Conservation (phyloP, 2,113 vertebrate species). For the Pica pica region DNA sequence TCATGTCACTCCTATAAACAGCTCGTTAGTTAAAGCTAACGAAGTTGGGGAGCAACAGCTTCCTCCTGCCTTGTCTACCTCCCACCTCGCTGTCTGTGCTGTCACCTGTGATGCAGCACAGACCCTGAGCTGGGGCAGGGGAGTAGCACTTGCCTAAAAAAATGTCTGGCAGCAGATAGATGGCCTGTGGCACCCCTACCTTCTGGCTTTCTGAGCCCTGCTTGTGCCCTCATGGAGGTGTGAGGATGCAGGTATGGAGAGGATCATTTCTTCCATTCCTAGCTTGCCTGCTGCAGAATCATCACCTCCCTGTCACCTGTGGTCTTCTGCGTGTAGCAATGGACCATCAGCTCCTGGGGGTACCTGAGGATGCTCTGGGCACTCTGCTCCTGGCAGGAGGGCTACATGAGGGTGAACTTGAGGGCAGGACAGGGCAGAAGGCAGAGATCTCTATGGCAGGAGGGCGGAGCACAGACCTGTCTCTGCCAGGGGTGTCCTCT, state of each 20-base stretch:
- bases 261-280: not conserved
- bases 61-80: not conserved
- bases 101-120: not conserved
- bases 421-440: not conserved
- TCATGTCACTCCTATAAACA: constrained; percentile 66
- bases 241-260: not conserved
- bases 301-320: not conserved
- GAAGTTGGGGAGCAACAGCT: constrained; percentile 20
- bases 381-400: not conserved
- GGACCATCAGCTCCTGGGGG: not conserved
- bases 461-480: not conserved
- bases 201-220: not conserved
- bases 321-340: not conserved
- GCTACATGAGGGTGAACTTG: accelerated
- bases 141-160: not conserved
- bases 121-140: not conserved
- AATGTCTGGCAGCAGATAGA: not conserved
- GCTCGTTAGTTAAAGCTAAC: constrained; percentile 68
- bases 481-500: not conserved
- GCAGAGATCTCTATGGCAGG: not conserved
- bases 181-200: not conserved
- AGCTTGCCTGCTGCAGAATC: not conserved
- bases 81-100: not conserved
- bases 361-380: not conserved
- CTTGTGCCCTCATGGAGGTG: not conserved